Evolutionary conservation across 2,888 invertebrate species (phyloP).

Genomic region (Dynastes grantii): DNA sequence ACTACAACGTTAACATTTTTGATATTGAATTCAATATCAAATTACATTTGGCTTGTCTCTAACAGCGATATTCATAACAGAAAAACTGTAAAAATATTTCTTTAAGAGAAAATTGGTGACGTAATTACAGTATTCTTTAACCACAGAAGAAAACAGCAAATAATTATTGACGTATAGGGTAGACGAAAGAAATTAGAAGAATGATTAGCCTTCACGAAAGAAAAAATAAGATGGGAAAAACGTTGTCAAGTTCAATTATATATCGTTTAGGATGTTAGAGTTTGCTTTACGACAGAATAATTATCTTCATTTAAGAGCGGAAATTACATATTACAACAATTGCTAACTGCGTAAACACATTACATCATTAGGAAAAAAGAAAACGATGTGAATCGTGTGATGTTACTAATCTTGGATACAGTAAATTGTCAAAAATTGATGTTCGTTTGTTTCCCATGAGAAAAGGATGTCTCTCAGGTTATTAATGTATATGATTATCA

Average conservation of each 20-base stretch:
- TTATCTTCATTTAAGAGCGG: slow-evolving; percentile 48
- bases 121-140: background rate
- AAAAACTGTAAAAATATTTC: too few relatives aligned
- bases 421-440: slow-evolving; percentile 8
- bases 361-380: slow-evolving; percentile 20
- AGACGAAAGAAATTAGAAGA: background rate
- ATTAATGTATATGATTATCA: too few relatives aligned
- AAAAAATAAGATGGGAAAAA: slow-evolving; percentile 17
- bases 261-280: slow-evolving; percentile 45
- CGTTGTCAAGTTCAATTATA: slow-evolving; percentile 49
- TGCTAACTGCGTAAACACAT: slow-evolving; percentile 43
- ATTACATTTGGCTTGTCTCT: too few relatives aligned
- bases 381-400: background rate
- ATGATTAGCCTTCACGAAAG: slow-evolving; percentile 10
- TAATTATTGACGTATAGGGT: background rate
- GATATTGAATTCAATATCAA: too few relatives aligned
- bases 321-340: slow-evolving; percentile 45
- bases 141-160: background rate
- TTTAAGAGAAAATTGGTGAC: too few relatives aligned
- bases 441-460: background rate
- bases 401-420: too few relatives aligned
- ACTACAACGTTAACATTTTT: too few relatives aligned
- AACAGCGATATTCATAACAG: too few relatives aligned
- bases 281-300: slow-evolving; percentile 50
- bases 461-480: too few relatives aligned